A percentile compares a stretch with the other conserved stretches of the same genome.
phyloP scores from a whole-genome alignment of 2,797 vertebrate species.

The Hypotaenidia okinawae region DNA sequence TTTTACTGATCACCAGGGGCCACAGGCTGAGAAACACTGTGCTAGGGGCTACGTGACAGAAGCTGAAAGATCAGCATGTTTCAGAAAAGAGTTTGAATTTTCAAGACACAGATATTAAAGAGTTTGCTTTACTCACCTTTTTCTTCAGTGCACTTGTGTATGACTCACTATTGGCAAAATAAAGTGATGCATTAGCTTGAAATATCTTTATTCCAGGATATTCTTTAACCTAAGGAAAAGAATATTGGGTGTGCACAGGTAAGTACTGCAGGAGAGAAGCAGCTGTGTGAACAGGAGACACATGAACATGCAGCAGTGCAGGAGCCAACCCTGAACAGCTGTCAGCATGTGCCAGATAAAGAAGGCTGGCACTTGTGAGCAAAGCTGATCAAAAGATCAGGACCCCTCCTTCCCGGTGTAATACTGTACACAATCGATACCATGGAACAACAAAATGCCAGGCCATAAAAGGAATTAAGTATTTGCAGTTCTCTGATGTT shows the following conservation, averaged over 20 bases:
- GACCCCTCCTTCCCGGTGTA: background rate
- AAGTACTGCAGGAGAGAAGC: background rate
- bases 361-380: background rate
- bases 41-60: background rate
- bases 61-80: background rate
- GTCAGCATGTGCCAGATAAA: background rate
- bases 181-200: constrained; percentile 91
- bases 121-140: constrained; percentile 83
- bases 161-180: constrained; percentile 95
- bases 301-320: background rate
- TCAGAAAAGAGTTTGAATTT: background rate
- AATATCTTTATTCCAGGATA: constrained; percentile 96
- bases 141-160: constrained; percentile 88
- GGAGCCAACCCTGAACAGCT: background rate
- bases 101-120: background rate
- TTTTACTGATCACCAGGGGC: background rate
- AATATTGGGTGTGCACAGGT: background rate
- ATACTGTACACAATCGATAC: background rate
- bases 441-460: background rate
- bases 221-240: constrained; percentile 85
- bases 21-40: background rate
- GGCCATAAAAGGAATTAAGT: background rate
- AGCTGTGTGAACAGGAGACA: background rate
- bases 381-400: background rate
- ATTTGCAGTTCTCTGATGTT: background rate